Evolutionary conservation across 1,140 invertebrate species (phyloP), one percentile per base, ranked within the genome.

Genomic region (Drosophila mauritiana): DNA sequence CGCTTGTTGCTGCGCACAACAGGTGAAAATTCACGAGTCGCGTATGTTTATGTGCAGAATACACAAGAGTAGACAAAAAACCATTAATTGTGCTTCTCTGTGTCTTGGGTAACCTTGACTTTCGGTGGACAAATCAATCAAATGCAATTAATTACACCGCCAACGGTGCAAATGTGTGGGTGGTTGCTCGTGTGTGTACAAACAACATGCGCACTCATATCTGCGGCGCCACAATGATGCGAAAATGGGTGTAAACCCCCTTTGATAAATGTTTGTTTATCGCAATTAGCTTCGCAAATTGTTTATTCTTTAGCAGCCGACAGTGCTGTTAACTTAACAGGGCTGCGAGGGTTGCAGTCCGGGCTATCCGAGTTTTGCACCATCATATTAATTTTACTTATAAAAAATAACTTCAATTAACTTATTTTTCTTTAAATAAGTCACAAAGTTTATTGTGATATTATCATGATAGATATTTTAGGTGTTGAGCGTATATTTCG

Each of bases 1-100:
- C 22, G 69, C 69, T 74, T 74, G 70, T 75, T 75, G 70, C 69
- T 77, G 81, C 77, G 77, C 57, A 84, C 81, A 84, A 84, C 81
- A 84, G 81, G 81, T 84, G 81, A 65, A 65, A 83, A 27, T 56
- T 56, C 39, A 12, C n/a, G 20, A 17, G 36, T n/a, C 52, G 15
- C 37, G 20, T 57, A 3, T 62, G 55, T 13, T 62, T 61, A 48
- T 27, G 25, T 11, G 22, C 15, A 27, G 15, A 55, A 17, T 37
- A 37, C 45, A 59, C 12, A 37, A 34, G 17, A 17, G n/a, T 13
- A 1, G n/a, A 36, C 3, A 48, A 15, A 49, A 31, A 31, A 31
- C 5, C 39, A n/a, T 13, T 6, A 37, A 25, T 25, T 27, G 11
- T 10, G 4, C 4, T n/a, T 7, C 40, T 8, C 11, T 13, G 13